These are phyloP conservation scores for Mastigias papua DNA, from an alignment of 30 jellyfish, hydroid and myxozoan genomes.

Conservation along the genomic window DNA sequence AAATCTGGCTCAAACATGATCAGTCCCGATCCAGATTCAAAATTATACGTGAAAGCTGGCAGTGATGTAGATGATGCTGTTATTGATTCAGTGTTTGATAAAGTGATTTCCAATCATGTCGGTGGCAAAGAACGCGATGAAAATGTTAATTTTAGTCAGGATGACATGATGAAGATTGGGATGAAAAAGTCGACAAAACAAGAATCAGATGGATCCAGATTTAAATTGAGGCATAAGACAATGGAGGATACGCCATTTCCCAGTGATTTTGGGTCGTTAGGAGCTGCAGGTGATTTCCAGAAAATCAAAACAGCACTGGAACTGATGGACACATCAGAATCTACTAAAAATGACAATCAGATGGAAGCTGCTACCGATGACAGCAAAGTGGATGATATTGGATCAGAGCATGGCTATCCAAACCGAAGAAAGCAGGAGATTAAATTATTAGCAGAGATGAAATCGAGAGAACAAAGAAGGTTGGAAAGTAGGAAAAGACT, in stretches of 20 bases:
- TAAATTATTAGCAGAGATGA: neutral
- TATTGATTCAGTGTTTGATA: neutral
- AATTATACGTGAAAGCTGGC: neutral
- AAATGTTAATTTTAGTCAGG: neutral
- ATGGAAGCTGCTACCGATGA: neutral
- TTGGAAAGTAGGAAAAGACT: neutral
- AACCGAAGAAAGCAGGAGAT: neutral
- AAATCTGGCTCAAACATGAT: too few species aligned
- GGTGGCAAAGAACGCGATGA: neutral
- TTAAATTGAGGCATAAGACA: neutral
- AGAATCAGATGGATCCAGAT: neutral
- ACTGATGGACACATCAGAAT: constrained; percentile 18
- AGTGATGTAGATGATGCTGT: neutral
- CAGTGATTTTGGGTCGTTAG: constrained; percentile 66
- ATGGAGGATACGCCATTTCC: constrained; percentile 5
- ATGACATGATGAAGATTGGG: neutral
- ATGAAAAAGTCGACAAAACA: constrained; percentile 1
- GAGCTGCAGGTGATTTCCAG: constrained; percentile 56
- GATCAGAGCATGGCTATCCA: constrained; percentile 13
- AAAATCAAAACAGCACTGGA: constrained; percentile 14
- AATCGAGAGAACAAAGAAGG: neutral
- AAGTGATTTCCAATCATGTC: neutral
- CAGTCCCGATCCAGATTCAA: neutral
- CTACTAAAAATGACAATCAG: constrained; percentile 16
- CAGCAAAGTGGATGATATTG: constrained; percentile 44